Percentiles rank a stretch among this genome's conserved stretches.
phyloP scores from a whole-genome alignment of 1,140 invertebrate genomes.

The Cotesia chilonis region DNA sequence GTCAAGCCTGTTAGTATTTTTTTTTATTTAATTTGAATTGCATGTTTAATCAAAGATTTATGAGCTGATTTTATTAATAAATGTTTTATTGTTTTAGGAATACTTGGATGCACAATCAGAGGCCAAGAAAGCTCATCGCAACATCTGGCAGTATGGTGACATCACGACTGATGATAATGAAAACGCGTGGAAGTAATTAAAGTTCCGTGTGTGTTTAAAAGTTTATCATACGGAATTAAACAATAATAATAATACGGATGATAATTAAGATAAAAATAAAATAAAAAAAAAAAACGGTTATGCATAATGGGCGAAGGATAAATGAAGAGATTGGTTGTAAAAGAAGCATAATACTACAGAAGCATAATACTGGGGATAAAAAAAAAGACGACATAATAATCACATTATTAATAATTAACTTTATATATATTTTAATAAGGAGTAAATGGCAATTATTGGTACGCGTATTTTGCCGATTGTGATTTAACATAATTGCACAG shows the following conservation, averaged over 20 bases:
- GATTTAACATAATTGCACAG: constrained; percentile 39
- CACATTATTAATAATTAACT: constrained; percentile 42
- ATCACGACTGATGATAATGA: constrained; percentile 95
- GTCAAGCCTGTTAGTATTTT: constrained; percentile 73
- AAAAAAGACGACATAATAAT: constrained; percentile 9
- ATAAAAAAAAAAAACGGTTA: no score
- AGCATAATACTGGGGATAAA: not conserved
- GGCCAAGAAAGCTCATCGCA: constrained; percentile 84
- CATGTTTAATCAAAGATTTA: no score
- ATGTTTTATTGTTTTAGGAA: constrained; percentile 61
- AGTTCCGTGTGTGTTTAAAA: not conserved
- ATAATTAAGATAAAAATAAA: no score
- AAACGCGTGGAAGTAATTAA: constrained; percentile 67
- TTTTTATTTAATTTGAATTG: not conserved
- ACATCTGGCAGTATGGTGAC: constrained; percentile 96
- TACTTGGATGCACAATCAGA: constrained; percentile 86
- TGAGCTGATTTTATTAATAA: not conserved
- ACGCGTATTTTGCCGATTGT: constrained; percentile 31
- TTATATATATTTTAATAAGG: constrained; percentile 40
- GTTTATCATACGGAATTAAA: not conserved
- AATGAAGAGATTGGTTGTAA: constrained; percentile 1
- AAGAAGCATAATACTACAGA: not conserved
- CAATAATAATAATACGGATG: no score
- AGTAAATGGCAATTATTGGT: constrained; percentile 28
- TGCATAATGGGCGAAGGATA: no score